Base-by-base conservation (phyloP, 2,797 vertebrate species). In the Hippopotamyrus pictus region DNA sequence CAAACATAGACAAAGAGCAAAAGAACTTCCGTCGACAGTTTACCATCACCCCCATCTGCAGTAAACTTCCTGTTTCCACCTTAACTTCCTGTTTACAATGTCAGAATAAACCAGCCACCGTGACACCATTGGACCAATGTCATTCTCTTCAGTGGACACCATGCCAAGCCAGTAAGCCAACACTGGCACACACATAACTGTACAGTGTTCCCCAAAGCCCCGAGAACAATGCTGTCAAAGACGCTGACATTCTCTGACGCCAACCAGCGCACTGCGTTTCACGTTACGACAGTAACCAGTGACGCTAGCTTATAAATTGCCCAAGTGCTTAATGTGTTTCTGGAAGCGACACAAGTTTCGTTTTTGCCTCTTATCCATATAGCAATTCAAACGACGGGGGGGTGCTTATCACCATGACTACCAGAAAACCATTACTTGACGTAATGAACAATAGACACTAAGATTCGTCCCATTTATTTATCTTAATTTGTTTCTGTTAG, bases 401-500 rank as follows among this genome's bases (percentile, higher is more conserved):
- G 19, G 48, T 41, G 46, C 89, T 86, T 33, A 29, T n/a, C 22
- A n/a, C 29, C 9, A 25, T 29, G 84, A 89, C 57, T 41, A 86
- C 83, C 84, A 53, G 73, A 86, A 89, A 86, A 86, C 57, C 84
- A 89, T 87, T 37, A 53, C 65, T 87, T 88, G 85, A 88, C 82
- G 33, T 88, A 86, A 90, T 91, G 89, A 90, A 83, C 89, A 92
- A 87, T 79, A 91, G 90, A 86, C 85, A 25, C 89, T 41, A 57
- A 73, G 69, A 88, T 89, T 88, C 89, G 69, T 91, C 88, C 87
- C 76, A 90, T 91, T 90, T 90, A 91, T 92, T 91, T 89, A 90
- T 91, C 91, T 92, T 92, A 84, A 93, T 92, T 91, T 90, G 89
- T 91, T 92, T 92, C 91, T 89, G 33, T 90, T 82, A 83, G 76